Base-by-base conservation (phyloP, 2,113 vertebrate genomes). In the Desmodus rotundus region DNA sequence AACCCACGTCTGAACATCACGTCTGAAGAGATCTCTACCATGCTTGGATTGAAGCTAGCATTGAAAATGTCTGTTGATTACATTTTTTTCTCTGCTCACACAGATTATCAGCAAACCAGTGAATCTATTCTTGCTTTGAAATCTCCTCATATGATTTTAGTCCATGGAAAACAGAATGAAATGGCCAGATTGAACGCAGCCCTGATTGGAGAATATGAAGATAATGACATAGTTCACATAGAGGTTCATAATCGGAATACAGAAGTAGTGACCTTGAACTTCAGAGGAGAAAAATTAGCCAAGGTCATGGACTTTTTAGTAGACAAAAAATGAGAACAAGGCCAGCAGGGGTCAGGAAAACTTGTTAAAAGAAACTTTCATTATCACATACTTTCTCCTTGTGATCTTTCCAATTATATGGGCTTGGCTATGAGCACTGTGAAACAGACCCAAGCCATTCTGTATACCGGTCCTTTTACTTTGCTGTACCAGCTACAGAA, bases 31-130 rank as follows among this genome's bases (percentile, higher is more conserved):
- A 99, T 99, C 97, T 99, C 99, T 78, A 99, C 99, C 86, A 99
- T 99, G 99, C 99, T 99, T 7, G 99, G 99, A 47, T 99, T 99
- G 98, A 99, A 99, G 96, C 98, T 99, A 33, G 99, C 99, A 38
- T 98, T 99, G 98, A 99, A 99, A 98, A 99, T 99, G 99, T 99
- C 99, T 3, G 99, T 99, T 97, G 99, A 99, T 98, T 99, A 99
- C 98, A 99, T 98, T 99, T 99, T 99, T 97, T 99, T 99, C 98
- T 99, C 99, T 7, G 99, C 99, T 96, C 99, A 99, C 97, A 99
- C 99, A 4, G 99, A 99, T 98, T 99, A 99, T 98, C 99, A 99
- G 97, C 99, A 99, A 98, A 99, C 99, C 63, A 99, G 99, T 97
- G 99, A 99, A 98, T 99, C 99, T 98, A 99, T 99, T 97, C 98